Conservation (phyloP, 2,797 vertebrate species). For the Vipera ursinii region DNA sequence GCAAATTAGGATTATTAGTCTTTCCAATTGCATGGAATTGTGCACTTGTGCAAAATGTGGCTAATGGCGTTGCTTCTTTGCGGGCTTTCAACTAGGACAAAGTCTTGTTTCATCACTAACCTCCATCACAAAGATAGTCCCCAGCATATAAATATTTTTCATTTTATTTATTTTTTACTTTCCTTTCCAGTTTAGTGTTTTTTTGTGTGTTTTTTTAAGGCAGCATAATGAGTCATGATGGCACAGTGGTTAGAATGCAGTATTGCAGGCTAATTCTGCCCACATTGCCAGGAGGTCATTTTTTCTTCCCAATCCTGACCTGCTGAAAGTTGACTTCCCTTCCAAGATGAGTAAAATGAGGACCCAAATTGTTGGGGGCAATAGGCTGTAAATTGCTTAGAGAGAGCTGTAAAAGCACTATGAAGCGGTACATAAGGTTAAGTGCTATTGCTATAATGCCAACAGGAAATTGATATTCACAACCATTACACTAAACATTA, state of each 20-base stretch:
- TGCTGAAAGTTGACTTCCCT: no score
- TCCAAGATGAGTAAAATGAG: no score
- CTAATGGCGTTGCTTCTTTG: neutral
- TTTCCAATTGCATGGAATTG: neutral
- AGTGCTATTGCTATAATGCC: neutral
- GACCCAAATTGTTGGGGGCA: no score
- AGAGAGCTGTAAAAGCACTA: no score
- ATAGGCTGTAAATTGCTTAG: no score
- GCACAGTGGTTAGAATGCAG: no score
- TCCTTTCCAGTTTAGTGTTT: neutral
- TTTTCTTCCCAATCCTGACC: no score
- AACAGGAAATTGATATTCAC: neutral
- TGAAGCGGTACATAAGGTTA: no score
- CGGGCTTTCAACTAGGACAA: neutral
- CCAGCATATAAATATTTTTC: neutral
- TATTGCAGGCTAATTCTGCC: no score
- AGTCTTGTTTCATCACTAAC: neutral
- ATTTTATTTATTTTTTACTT: neutral
- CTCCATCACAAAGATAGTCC: neutral
- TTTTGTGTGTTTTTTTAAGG: neutral
- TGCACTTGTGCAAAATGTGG: neutral
- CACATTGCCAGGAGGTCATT: no score
- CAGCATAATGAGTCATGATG: neutral
- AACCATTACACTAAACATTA: neutral
- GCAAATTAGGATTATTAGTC: neutral